These are phyloP conservation scores for Theristicus caerulescens DNA, from an alignment of 2,113 vertebrate genomes.

Conservation along the genomic window DNA sequence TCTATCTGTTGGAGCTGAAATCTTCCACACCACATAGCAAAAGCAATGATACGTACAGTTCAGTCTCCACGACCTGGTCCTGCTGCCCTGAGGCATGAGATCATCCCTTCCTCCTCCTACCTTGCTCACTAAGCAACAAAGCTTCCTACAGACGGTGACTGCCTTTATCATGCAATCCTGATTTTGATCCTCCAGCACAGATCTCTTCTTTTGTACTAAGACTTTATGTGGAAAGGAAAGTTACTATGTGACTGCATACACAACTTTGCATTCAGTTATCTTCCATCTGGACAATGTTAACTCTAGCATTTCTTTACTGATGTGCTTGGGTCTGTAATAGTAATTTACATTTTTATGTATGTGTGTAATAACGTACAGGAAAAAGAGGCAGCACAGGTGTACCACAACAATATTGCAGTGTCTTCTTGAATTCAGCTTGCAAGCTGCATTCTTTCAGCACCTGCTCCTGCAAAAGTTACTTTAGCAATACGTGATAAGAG, in stretches of 20 bases:
- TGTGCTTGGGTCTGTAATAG: not conserved
- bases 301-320: not conserved
- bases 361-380: not conserved
- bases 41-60: not conserved
- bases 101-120: not conserved
- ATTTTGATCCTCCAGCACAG: not conserved
- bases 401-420: not conserved
- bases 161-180: not conserved
- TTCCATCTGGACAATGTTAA: not conserved
- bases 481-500: not conserved
- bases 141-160: not conserved
- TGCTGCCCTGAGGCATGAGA: not conserved
- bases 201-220: not conserved
- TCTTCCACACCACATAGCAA: accelerated
- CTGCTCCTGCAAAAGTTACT: not conserved
- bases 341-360: not conserved
- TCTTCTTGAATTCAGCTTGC: not conserved
- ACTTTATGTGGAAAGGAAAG: accelerated
- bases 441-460: not conserved
- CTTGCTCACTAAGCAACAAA: not conserved
- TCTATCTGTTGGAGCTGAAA: accelerated
- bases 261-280: not conserved
- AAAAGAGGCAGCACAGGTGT: not conserved
- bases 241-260: not conserved
- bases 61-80: not conserved